phyloP scores from a whole-genome alignment of 2,113 vertebrate genomes.

The Alces alces region DNA sequence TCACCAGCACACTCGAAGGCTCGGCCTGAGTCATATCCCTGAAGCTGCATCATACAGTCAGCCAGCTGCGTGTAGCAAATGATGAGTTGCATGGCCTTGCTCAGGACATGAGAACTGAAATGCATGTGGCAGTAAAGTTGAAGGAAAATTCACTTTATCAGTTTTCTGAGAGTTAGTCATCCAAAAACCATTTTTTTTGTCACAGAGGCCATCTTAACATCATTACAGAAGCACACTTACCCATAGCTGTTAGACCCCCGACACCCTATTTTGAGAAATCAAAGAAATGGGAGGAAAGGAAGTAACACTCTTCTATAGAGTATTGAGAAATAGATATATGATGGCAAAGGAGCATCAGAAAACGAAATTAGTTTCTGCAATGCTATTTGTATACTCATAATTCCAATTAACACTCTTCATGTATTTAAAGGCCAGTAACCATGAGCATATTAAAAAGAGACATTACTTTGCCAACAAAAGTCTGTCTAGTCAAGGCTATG shows the following conservation, averaged over 20 bases:
- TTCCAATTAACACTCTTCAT: not conserved
- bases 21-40: not conserved
- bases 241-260: not conserved
- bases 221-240: not conserved
- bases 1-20: not conserved
- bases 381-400: not conserved
- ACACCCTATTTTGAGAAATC: not conserved
- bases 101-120: not conserved
- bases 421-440: not conserved
- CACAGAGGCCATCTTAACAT: not conserved
- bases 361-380: not conserved
- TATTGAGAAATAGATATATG: not conserved
- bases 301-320: not conserved
- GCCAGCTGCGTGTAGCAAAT: not conserved
- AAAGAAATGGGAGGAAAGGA: not conserved
- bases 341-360: not conserved
- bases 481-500: too few relatives aligned
- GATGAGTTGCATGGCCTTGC: not conserved
- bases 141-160: not conserved
- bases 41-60: not conserved
- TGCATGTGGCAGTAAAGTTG: not conserved
- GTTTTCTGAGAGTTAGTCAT: not conserved
- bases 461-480: too few relatives aligned
- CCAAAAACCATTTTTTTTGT: not conserved
- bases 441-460: too few relatives aligned